Evolutionary conservation across 2,797 vertebrate species (phyloP), one percentile per base, ranked within the genome.

Genomic region (Loriculus beryllinus): DNA sequence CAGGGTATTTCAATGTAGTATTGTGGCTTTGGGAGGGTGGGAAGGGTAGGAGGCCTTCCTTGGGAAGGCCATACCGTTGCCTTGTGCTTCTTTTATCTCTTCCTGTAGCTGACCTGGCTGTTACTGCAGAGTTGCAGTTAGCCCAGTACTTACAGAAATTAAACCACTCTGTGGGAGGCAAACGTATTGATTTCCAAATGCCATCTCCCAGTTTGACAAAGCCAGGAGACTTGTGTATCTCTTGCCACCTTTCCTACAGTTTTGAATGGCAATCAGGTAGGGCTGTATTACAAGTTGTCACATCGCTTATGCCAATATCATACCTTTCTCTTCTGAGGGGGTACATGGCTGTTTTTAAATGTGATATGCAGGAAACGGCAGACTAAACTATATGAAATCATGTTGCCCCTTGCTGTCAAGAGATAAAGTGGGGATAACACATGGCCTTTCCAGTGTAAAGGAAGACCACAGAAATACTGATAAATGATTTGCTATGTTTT

Each of bases 391-490:
- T 31, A 21, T 15, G 21, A 81, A 54, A 45, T 56, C 3, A 12
- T 12, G 7, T 59, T 40, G 31, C 40, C 25, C 29, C n/a, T 82
- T 83, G 39, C 22, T 91, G 18, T 70, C 14, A 45, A 45, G 28
- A 68, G 25, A 48, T 43, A 48, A 60, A 4, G 20, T 14, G 7
- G 33, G 40, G 64, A 68, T 68, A 81, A 43, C 82, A 88, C 10
- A 4, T 77, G 80, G 26, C 80, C 68, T 92, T 84, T 70, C 64
- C 49, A 39, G 43, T 26, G 5, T 75, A 37, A 12, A 39, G 75
- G 65, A 80, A 92, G 42, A 57, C 33, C 33, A 22, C 8, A 80
- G 62, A 85, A 89, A 93, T 83, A 28, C 70, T 88, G 62, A 81
- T 76, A 88, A 93, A 88, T 51, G 0, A 60, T 80, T 88, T 75